Percentiles rank a stretch among this genome's conserved stretches.
Evolutionary conservation across 2,797 vertebrate genomes (phyloP).

Genomic region (Acanthurus leucopareius): DNA sequence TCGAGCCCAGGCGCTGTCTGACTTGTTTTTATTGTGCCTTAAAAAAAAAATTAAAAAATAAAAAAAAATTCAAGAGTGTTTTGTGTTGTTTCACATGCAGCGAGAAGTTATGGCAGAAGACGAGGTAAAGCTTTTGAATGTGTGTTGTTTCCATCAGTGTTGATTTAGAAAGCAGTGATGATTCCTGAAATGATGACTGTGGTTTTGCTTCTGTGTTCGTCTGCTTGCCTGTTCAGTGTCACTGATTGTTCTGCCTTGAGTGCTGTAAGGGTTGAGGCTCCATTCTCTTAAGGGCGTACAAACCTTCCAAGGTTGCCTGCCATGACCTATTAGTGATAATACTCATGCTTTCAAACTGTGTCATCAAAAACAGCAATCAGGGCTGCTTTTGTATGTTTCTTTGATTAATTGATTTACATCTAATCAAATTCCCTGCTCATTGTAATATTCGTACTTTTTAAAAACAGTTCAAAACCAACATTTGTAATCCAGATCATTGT

Average conservation of each 20-base stretch:
- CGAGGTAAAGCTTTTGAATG: constrained; percentile 91
- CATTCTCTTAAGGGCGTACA: constrained; percentile 1
- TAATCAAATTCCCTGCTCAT: constrained; percentile 12
- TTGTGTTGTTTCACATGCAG: constrained; percentile 98
- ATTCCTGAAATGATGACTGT: constrained; percentile 38
- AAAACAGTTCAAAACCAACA: not conserved
- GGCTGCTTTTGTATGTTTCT: constrained; percentile 34
- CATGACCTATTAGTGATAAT: constrained; percentile 27
- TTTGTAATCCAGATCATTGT: constrained; percentile 37
- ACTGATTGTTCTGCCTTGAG: constrained; percentile 39
- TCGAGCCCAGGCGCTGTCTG: constrained; percentile 28
- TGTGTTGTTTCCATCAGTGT: constrained; percentile 50
- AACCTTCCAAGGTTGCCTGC: constrained; percentile 16
- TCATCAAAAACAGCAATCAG: constrained; percentile 38
- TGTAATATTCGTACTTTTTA: constrained; percentile 22
- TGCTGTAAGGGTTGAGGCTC: constrained; percentile 1
- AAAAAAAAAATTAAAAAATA: not conserved
- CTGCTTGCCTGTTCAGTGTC: constrained; percentile 56
- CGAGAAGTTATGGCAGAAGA: constrained; percentile 99
- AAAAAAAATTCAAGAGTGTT: constrained; percentile 76
- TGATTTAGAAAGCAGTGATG: constrained; percentile 40
- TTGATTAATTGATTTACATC: constrained; percentile 19
- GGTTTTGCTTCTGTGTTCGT: constrained; percentile 61
- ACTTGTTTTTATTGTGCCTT: constrained; percentile 17
- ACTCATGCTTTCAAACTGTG: constrained; percentile 32